Evolutionary conservation across 2,888 invertebrate genomes (phyloP), one percentile per base, ranked within the genome.

Genomic region (Lepidonotus clava): DNA sequence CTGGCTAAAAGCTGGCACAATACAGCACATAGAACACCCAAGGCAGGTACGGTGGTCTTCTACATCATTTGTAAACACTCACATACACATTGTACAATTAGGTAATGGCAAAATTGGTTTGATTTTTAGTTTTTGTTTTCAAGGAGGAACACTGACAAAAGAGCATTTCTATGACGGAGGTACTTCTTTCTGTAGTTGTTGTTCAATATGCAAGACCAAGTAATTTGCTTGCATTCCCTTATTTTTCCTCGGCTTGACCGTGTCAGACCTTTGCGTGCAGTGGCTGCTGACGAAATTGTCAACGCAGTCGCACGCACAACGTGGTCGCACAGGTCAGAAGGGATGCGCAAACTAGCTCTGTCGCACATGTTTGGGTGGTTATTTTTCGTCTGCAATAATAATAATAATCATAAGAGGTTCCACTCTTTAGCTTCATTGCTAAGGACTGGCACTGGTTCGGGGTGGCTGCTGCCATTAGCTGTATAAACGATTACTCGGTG

Each of bases 41-140:
- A 71, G 71, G 71, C 71, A 71, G 71, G 71, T 36, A 38, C 71
- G 71, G 71, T 71, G 71, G 71, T 71, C 71, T n/a, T 71, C 71
- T 71, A 71, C 38, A 71, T 71, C 8, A 38, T 71, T 36, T 1
- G 34, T 36, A 71, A 71, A 71, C 71, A 71, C 71, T 71, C 38
- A 24, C 71, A 71, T 71, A 34, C 34, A 71, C 18, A n/a, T n/a
- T n/a, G n/a, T 71, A 71, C 71, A 71, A 38, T 71, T n/a, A n/a
- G n/a, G 71, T 71, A 36, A 71, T 71, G 71, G 71, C 71, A 71
- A 71, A 71, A 36, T 38, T 11, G 71, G 71, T 71, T 71, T 71
- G 71, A 71, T 71, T 71, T n/a, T n/a, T n/a, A n/a, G n/a, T n/a
- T n/a, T n/a, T n/a, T n/a, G n/a, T n/a, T n/a, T 21, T 71, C 71